Conservation (phyloP, 2,888 invertebrate species). For the Oxyteleia sp. region DNA sequence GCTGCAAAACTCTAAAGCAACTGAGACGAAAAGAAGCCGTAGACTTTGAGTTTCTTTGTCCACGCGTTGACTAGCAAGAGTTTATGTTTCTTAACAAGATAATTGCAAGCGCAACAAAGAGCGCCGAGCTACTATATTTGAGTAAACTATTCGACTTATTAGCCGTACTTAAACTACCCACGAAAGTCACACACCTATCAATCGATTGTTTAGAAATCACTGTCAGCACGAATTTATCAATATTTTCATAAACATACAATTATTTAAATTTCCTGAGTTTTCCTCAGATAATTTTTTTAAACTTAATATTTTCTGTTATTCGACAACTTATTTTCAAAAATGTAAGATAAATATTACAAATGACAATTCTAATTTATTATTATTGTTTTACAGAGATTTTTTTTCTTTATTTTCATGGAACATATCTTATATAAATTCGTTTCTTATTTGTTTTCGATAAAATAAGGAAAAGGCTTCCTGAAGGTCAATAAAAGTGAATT, state of each 20-base stretch:
- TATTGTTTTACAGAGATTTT: no score
- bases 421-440: no score
- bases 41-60: background rate
- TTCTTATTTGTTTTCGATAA: no score
- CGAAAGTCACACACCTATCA: conserved; percentile 5
- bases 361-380: no score
- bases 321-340: no score
- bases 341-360: no score
- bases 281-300: no score
- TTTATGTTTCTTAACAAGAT: conserved; percentile 48
- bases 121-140: conserved; percentile 46
- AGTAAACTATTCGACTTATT: conserved; percentile 42
- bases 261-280: no score
- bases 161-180: conserved; percentile 17
- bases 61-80: conserved; percentile 5
- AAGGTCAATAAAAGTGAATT: no score
- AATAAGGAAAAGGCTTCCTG: no score
- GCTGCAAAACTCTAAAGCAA: background rate
- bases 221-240: background rate
- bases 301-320: no score
- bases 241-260: background rate
- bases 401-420: no score
- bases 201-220: conserved; percentile 5
- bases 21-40: background rate
- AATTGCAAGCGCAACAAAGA: conserved; percentile 50